phyloP scores from a whole-genome alignment of 2,113 vertebrate species.

The Rhinopithecus roxellana region DNA sequence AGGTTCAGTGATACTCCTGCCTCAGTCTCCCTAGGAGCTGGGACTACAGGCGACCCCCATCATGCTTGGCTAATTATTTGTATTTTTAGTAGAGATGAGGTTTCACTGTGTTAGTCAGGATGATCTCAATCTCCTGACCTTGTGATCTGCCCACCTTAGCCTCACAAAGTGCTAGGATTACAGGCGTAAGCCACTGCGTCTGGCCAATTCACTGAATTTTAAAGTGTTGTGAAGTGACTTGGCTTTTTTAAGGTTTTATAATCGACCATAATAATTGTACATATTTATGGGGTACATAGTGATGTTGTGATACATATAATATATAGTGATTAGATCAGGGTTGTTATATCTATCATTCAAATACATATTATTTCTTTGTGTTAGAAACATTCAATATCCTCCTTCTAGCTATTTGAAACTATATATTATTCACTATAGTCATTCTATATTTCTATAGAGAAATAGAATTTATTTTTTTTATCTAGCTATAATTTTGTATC shows the following conservation, averaged over 20 bases:
- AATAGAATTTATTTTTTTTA: background rate
- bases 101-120: too few species aligned
- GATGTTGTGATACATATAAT: background rate
- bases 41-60: too few species aligned
- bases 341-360: background rate
- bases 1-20: too few species aligned
- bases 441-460: background rate
- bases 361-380: background rate
- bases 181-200: fast-evolving
- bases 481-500: background rate
- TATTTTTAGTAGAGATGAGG: too few species aligned
- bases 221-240: background rate
- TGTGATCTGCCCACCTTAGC: too few species aligned
- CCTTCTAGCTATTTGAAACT: background rate
- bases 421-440: background rate
- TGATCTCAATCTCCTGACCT: too few species aligned
- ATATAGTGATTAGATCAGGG: background rate
- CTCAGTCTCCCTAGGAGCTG: too few species aligned
- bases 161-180: too few species aligned
- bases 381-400: background rate
- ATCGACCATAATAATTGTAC: background rate
- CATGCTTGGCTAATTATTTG: too few species aligned
- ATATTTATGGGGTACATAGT: background rate
- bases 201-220: background rate
- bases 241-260: background rate